Conservation (phyloP, 1,140 invertebrate species). For the Drosophila baimaii region DNA sequence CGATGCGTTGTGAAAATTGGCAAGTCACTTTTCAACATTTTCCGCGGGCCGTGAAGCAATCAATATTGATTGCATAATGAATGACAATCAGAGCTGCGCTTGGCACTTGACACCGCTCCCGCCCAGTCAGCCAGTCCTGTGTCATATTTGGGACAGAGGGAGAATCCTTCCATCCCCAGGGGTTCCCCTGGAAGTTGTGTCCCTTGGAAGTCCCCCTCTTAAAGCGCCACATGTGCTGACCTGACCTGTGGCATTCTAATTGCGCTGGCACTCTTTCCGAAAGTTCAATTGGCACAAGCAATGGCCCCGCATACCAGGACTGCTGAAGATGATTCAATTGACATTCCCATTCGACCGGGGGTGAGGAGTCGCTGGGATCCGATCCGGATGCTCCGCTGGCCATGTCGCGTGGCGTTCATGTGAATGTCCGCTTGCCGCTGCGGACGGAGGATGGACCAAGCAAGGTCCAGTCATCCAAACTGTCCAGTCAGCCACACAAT, state of each 20-base stretch:
- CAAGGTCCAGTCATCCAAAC: conserved; percentile 40
- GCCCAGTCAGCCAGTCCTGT: neutral
- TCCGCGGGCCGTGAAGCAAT: conserved; percentile 66
- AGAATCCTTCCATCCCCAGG: too few relatives aligned
- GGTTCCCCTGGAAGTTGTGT: too few relatives aligned
- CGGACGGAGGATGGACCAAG: neutral
- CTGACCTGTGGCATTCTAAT: conserved; percentile 58
- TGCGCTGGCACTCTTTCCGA: conserved; percentile 52
- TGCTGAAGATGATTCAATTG: conserved; percentile 71
- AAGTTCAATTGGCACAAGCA: conserved; percentile 61
- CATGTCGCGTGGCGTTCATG: conserved; percentile 44
- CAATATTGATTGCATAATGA: conserved; percentile 83
- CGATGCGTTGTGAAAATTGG: conserved; percentile 71
- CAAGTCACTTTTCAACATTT: conserved; percentile 74
- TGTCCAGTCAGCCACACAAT: conserved; percentile 67
- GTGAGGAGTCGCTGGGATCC: conserved; percentile 30
- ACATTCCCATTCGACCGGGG: conserved; percentile 49
- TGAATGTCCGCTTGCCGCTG: conserved; percentile 57
- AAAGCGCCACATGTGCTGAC: conserved; percentile 1
- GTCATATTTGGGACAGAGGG: conserved; percentile 9
- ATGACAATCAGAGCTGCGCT: conserved; percentile 73
- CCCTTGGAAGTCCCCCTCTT: neutral
- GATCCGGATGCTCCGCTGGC: conserved; percentile 31
- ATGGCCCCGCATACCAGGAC: conserved; percentile 41
- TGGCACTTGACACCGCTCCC: conserved; percentile 55